Evolutionary conservation across 2,797 vertebrate species (phyloP).

Genomic region (Loris lydekkerianus): DNA sequence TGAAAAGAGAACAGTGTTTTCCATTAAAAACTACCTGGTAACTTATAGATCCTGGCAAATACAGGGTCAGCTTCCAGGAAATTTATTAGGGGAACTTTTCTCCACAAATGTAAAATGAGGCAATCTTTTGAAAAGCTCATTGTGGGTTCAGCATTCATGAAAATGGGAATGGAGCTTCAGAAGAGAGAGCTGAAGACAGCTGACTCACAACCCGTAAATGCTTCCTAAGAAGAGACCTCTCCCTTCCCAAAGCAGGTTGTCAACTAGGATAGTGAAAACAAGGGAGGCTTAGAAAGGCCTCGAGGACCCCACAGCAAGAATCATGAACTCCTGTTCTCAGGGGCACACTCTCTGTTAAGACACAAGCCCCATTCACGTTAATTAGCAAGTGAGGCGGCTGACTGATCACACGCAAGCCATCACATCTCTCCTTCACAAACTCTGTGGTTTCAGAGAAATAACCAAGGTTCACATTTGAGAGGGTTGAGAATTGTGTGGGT

Average conservation of each 20-base stretch:
- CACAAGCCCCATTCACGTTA: rapidly evolving
- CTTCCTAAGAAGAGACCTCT: not conserved
- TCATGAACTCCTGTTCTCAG: not conserved
- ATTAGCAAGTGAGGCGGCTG: not conserved
- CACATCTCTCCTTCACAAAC: not conserved
- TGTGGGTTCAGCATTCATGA: not conserved
- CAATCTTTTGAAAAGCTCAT: not conserved
- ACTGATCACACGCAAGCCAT: not conserved
- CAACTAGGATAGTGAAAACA: not conserved
- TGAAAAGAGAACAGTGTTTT: not conserved
- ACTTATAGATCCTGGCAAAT: not conserved
- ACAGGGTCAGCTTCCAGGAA: not conserved
- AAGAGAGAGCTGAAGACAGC: not conserved
- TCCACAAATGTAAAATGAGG: not conserved
- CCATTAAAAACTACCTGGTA: conserved; percentile 1
- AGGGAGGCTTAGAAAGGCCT: not conserved
- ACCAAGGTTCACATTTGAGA: not conserved
- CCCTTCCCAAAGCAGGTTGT: not conserved
- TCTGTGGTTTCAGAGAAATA: not conserved
- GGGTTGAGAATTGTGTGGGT: not conserved
- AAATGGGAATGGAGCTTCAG: not conserved
- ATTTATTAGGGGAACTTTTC: not conserved
- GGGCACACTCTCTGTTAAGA: too few species aligned
- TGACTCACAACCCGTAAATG: not conserved
- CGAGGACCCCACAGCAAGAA: rapidly evolving